A percentile compares a stretch with the other conserved stretches of the same genome.
Evolutionary conservation across 2,113 vertebrate genomes (phyloP).

Genomic region (Proteles cristata): DNA sequence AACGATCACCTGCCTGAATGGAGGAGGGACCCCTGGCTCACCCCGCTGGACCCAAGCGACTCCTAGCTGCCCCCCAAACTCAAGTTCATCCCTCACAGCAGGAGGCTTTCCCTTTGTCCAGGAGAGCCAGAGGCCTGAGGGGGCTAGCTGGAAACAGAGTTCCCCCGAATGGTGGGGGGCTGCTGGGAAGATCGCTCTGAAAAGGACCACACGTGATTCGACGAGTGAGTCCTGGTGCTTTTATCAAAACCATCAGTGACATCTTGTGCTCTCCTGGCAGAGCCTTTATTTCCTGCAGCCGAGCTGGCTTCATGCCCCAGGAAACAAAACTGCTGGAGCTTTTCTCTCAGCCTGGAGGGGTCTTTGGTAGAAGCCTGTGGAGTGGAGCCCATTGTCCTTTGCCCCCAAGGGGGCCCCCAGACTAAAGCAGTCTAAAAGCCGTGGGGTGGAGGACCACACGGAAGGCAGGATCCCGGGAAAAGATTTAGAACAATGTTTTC

Average conservation of each 20-base stretch:
- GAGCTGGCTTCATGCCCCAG: slow-evolving; percentile 42
- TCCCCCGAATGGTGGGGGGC: not conserved
- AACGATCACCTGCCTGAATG: accelerated
- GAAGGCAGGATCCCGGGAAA: not conserved
- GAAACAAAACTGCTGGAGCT: not conserved
- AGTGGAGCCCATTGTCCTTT: not conserved
- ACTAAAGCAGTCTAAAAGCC: not conserved
- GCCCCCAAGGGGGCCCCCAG: not conserved
- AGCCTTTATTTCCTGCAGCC: slow-evolving; percentile 40
- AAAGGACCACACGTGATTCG: not conserved
- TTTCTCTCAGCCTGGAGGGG: not conserved
- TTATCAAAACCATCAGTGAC: slow-evolving; percentile 70
- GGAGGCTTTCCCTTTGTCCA: not conserved
- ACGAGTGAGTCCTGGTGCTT: not conserved
- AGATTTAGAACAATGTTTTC: not conserved
- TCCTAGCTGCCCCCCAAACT: not conserved
- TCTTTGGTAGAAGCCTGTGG: not conserved
- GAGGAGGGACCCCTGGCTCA: not conserved
- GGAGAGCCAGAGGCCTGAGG: not conserved
- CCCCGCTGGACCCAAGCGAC: not conserved
- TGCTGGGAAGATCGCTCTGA: not conserved
- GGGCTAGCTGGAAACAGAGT: not conserved
- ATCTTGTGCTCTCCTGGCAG: slow-evolving; percentile 57
- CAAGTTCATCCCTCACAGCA: not conserved
- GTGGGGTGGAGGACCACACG: not conserved